phyloP scores from a whole-genome alignment of 2,113 vertebrate species.

The Uria lomvia region DNA sequence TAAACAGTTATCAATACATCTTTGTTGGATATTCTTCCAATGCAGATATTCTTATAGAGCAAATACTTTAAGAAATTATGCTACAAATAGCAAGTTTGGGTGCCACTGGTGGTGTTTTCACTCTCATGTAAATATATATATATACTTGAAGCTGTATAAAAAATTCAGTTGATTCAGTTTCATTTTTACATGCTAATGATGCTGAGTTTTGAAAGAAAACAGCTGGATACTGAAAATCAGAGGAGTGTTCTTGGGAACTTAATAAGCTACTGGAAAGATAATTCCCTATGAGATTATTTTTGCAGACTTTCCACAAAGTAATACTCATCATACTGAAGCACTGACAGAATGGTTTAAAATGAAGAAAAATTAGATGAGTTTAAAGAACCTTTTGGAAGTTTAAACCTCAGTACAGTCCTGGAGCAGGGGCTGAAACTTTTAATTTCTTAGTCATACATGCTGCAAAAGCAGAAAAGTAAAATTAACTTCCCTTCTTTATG shows the following conservation, averaged over 20 bases:
- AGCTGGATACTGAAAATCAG: neutral
- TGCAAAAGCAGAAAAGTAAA: neutral
- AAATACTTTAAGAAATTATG: neutral
- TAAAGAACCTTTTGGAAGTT: neutral
- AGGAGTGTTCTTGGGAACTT: neutral
- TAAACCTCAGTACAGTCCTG: neutral
- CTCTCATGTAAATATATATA: neutral
- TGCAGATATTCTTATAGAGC: neutral
- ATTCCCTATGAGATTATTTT: neutral
- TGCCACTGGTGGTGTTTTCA: neutral
- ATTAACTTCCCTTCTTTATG: neutral
- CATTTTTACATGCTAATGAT: neutral
- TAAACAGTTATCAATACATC: neutral
- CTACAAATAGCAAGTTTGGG: neutral
- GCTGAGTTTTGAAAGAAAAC: neutral
- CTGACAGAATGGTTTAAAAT: neutral
- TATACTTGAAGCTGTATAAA: neutral
- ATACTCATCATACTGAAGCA: neutral
- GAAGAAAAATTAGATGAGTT: neutral
- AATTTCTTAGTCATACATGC: neutral
- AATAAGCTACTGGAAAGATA: neutral
- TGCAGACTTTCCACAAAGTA: neutral
- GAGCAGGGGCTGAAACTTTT: neutral
- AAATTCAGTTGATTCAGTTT: neutral
- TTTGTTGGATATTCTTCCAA: conserved; percentile 1